Base-by-base conservation (phyloP, 2,113 vertebrate genomes). In the Saguinus imperator region DNA sequence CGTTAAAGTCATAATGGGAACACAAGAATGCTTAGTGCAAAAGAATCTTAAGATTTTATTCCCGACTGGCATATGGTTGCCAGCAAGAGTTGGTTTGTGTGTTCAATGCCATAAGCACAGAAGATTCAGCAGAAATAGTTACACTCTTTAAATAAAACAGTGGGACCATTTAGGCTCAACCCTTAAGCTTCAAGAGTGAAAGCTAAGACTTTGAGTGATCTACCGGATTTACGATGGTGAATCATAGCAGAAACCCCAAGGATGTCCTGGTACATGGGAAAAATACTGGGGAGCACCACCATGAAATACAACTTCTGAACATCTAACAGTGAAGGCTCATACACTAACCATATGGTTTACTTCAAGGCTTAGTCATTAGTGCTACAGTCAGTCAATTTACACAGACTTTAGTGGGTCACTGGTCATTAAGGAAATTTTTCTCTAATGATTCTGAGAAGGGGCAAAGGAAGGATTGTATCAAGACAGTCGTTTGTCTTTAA, bases 161-260 rank as follows among this genome's bases (percentile, higher is more conserved):
- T 52, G 76, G 94, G 52, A 93, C 27, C 79, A 95, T 95, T 97
- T 64, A 90, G 58, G 83, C 50, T 94, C 61, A 92, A 48, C 37
- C 52, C 80, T 70, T 82, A 72, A 97, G 83, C 77, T 94, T 91
- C 91, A 96, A 12, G n/a, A 35, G 81, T 98, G 97, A 43, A 91
- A 92, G 84, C n/a, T 87, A 97, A 92, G 64, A 20, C 61, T 94
- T 84, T 87, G 25, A 81, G 11, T 40, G n/a, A 87, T 82, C 20
- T 12, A n/a, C 77, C 72, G 8, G 9, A 92, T 96, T 93, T 92
- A 82, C 0, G 0, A 88, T 87, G 73, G 96, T 80, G 66, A 92
- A 94, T 96, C 88, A 95, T 4, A 89, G 72, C 64, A 80, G 87
- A 95, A 96, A 17, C 0, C 55, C 32, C 75, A 83, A 43, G 66